phyloP scores from a whole-genome alignment of 2,113 vertebrate genomes.

The Laticauda laticaudata region DNA sequence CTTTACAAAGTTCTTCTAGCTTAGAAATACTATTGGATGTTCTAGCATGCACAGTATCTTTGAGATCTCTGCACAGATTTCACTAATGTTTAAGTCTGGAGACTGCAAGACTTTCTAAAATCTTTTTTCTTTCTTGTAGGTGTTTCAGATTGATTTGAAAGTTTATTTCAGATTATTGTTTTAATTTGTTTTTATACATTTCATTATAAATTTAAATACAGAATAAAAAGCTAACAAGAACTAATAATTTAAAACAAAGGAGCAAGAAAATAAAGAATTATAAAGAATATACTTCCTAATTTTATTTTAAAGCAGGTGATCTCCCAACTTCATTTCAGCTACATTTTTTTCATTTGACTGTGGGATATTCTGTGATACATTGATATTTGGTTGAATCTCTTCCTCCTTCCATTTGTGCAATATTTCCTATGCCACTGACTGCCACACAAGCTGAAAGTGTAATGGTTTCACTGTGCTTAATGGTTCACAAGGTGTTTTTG shows the following conservation, averaged over 20 bases:
- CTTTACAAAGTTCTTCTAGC: neutral
- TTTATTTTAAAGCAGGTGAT: too few species aligned
- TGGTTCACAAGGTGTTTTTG: neutral
- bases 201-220: too few species aligned
- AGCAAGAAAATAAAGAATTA: too few species aligned
- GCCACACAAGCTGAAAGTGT: neutral
- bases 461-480: neutral
- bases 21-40: neutral
- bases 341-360: neutral
- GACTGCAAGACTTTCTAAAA: neutral
- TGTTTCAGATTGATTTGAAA: neutral
- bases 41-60: neutral
- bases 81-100: neutral
- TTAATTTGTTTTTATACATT: neutral
- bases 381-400: neutral
- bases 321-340: neutral
- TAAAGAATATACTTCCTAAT: too few species aligned
- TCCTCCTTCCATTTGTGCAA: neutral
- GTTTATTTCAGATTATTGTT: neutral
- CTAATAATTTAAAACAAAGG: too few species aligned
- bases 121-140: neutral
- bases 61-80: neutral
- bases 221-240: too few species aligned
- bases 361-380: neutral
- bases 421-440: neutral